Evolutionary conservation across 2,797 vertebrate genomes (phyloP), one percentile per base, ranked within the genome.

Genomic region (Crax fasciolata): DNA sequence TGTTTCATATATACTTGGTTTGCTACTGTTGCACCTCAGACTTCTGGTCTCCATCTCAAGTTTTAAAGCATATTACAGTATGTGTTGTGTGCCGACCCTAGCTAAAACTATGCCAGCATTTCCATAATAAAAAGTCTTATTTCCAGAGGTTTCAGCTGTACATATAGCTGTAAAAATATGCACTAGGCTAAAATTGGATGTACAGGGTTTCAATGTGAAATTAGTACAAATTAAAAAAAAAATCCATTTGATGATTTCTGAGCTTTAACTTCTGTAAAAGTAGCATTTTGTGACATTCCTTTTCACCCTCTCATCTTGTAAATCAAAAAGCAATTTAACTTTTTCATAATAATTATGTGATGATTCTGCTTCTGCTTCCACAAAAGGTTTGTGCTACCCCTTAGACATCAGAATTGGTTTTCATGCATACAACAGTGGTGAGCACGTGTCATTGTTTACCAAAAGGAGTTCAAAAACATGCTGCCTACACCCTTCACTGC

Each of bases 21-120:
- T 88, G 93, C 89, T 95, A 86, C 92, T 88, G 91, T 92, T 79
- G 41, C 68, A 57, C 35, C 67, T 94, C 92, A 96, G 94, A 96
- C 95, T 96, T 88, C 81, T 96, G 89, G 90, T 96, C 94, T 96
- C 96, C 93, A 92, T 91, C 89, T 94, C 71, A 72, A 74, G 30
- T 93, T 93, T 93, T 95, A 96, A 96, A 94, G 77, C 62, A 89
- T 61, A 74, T 94, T 96, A 82, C 13, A 18, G 39, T 62, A 62
- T 51, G 52, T 25, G 84, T 52, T 2, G 0, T 94, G 79, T 92
- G 88, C 67, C 10, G 65, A 94, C 39, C 54, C 46, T 39, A 92
- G 89, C 84, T 94, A 88, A 92, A 93, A 65, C 74, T 35, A 23
- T 83, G 94, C 95, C 96, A 97, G 49, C 19, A 90, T 94, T 97